Base-by-base conservation (phyloP, 2,113 vertebrate species). In the Chaetodon trifascialis region DNA sequence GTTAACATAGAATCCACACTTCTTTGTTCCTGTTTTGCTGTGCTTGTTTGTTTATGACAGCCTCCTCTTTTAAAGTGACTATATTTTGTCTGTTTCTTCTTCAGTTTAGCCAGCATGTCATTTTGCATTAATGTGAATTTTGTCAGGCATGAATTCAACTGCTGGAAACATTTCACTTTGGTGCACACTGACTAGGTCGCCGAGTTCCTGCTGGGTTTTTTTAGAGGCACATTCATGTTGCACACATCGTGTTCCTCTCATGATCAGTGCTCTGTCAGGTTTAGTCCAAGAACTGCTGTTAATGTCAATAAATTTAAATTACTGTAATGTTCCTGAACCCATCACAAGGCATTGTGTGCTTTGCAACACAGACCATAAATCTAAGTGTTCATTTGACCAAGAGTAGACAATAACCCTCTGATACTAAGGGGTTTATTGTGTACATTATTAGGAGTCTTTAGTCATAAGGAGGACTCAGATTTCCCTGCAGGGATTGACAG, bases 401-500 rank as follows among this genome's bases (percentile, higher is more conserved):
- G 19, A 63, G 7, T 14, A 30, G 69, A 30, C 44, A 30, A 14
- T 21, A 68, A 67, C 46, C 46, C 23, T 78, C 15, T 46, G 12
- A 56, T 46, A 25, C 23, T 10, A 10, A 17, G 42, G 63, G 49
- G 55, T 34, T 46, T 38, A 47, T 21, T 68, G 1, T 40, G 40
- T 11, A 2, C n/a, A 17, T 79, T 59, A 54, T 40, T 44, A 51
- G 54, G 62, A 42, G 34, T 64, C 16, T 67, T 30, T 60, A 77
- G 34, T 63, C 19, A 40, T 64, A 59, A 52, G 1, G 5, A 25
- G 15, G 30, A 4, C 30, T 73, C 34, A 23, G 19, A 59, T 77
- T 17, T 77, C 52, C 38, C 19, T 19, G 49, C 44, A 47, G 55
- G 11, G 34, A 69, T 76, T 63, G 78, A 52, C 80, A 40, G 44